A percentile compares a stretch with the other conserved stretches of the same genome.
phyloP scores from a whole-genome alignment of 2,113 vertebrate genomes.

The Seriola rivoliana region DNA sequence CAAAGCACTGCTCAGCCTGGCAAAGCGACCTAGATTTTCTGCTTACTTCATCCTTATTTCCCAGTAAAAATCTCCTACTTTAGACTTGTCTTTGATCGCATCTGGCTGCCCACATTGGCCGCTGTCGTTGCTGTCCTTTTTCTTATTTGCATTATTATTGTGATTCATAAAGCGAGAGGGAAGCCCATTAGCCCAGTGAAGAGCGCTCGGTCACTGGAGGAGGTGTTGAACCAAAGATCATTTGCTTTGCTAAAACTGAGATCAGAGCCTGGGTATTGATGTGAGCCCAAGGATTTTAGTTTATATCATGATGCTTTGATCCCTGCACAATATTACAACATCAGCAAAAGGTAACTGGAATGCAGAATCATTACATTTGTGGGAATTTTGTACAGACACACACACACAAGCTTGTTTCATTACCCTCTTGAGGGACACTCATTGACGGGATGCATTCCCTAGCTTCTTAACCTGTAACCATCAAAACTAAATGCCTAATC shows the following conservation, averaged over 20 bases:
- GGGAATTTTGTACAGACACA: neutral
- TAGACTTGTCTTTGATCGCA: neutral
- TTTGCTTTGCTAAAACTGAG: slow-evolving; percentile 49
- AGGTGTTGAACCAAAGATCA: slow-evolving; percentile 29
- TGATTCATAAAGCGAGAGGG: slow-evolving; percentile 29
- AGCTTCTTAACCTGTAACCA: no score
- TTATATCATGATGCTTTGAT: slow-evolving; percentile 23
- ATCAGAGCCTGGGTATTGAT: slow-evolving; percentile 45
- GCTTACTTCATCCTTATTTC: slow-evolving; percentile 33
- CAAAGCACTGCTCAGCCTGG: slow-evolving; percentile 43
- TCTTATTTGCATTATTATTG: slow-evolving; percentile 14
- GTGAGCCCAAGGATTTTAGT: slow-evolving; percentile 4
- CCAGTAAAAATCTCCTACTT: slow-evolving; percentile 31
- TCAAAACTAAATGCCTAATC: no score
- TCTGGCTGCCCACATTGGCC: slow-evolving; percentile 21
- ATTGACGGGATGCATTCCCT: no score
- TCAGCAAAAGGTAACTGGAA: slow-evolving; percentile 11
- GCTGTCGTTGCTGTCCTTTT: neutral
- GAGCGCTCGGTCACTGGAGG: slow-evolving; percentile 19
- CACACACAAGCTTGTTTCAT: neutral
- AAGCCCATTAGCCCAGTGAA: slow-evolving; percentile 38
- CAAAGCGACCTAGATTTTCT: slow-evolving; percentile 47
- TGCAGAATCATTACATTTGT: slow-evolving; percentile 1
- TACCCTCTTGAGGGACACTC: no score
- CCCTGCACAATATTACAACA: slow-evolving; percentile 3